Conservation (phyloP, 2,113 vertebrate genomes). For the Phoenicopterus ruber region DNA sequence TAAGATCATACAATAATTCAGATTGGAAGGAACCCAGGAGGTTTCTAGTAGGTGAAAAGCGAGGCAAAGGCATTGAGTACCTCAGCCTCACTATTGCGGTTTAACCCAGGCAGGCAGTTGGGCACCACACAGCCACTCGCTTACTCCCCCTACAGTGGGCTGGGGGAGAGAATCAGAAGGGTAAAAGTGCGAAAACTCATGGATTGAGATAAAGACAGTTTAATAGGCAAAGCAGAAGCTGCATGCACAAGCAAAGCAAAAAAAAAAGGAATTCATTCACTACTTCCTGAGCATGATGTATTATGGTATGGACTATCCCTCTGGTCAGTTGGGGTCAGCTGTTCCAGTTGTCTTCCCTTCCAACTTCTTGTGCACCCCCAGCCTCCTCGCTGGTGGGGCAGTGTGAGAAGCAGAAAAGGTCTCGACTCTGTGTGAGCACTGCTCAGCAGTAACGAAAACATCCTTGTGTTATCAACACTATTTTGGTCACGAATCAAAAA, state of each 20-base stretch:
- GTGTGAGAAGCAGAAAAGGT: background rate
- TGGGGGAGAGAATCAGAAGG: background rate
- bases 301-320: background rate
- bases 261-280: background rate
- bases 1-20: background rate
- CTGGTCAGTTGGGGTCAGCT: background rate
- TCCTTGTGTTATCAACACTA: background rate
- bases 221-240: background rate
- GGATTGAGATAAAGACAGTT: background rate
- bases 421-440: background rate
- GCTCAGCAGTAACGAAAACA: background rate
- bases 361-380: background rate
- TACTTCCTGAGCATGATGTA: background rate
- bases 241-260: background rate
- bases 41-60: background rate
- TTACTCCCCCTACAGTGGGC: background rate
- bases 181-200: background rate
- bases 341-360: background rate
- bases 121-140: background rate
- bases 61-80: background rate
- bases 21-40: background rate
- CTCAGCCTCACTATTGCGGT: background rate
- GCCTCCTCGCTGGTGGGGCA: background rate
- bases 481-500: background rate
- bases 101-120: background rate